Conservation (phyloP, 2,888 invertebrate genomes). For the Carpatolechia fugitivella region DNA sequence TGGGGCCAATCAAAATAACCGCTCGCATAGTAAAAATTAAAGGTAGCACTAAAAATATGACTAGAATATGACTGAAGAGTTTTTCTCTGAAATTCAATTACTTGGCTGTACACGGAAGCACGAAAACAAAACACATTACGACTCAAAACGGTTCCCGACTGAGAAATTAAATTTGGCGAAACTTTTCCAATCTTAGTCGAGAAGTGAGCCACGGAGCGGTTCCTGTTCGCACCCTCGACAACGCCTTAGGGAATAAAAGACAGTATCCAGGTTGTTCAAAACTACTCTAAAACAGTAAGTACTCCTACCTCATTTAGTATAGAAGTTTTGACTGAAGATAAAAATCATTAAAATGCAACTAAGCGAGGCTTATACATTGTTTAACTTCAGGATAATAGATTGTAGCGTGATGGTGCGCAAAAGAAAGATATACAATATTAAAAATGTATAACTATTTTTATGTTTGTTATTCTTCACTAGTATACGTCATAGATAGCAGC, state of each 20-base stretch:
- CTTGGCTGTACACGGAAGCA: constrained; percentile 5
- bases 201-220: not conserved
- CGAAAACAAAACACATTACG: constrained; percentile 22
- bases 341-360: too few species aligned
- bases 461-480: too few species aligned
- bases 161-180: constrained; percentile 33
- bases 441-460: too few species aligned
- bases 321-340: too few species aligned
- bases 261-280: not conserved
- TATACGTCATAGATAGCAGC: too few species aligned
- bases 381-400: too few species aligned
- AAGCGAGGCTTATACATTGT: too few species aligned
- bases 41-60: too few species aligned
- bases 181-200: constrained; percentile 36
- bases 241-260: not conserved
- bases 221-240: not conserved
- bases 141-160: constrained; percentile 27
- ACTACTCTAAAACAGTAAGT: not conserved
- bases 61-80: not conserved
- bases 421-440: too few species aligned
- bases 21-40: too few species aligned
- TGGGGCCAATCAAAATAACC: too few species aligned
- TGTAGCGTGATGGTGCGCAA: too few species aligned
- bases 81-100: constrained; percentile 2
- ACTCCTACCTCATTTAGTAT: not conserved